A percentile compares a stretch with the other conserved stretches of the same genome.
Evolutionary conservation across 2,888 invertebrate genomes (phyloP).

Genomic region (Eristalinus aeneus): DNA sequence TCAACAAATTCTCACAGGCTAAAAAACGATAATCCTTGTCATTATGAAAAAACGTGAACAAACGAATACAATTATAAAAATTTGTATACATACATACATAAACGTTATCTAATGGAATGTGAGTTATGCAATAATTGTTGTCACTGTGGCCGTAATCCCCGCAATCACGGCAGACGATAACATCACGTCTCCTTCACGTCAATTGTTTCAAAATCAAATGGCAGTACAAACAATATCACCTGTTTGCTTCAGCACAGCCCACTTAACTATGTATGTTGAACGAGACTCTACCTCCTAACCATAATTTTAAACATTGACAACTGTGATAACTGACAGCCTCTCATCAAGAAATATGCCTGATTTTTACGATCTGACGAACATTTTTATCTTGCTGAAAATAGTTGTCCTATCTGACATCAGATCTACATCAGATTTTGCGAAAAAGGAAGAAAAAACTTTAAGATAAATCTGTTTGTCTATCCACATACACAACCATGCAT

Average conservation of each 20-base stretch:
- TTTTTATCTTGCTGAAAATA: slow-evolving; percentile 4
- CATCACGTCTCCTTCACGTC: not conserved
- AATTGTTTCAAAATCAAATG: slow-evolving; percentile 14
- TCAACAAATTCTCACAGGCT: no score
- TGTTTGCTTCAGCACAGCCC: not conserved
- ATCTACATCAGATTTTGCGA: not conserved
- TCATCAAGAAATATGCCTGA: slow-evolving; percentile 4
- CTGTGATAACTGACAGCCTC: slow-evolving; percentile 20
- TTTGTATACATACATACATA: no score
- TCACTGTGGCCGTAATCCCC: not conserved
- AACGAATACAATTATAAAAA: no score
- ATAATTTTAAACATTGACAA: slow-evolving; percentile 1
- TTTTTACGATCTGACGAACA: not conserved
- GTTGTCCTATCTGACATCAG: not conserved
- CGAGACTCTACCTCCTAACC: not conserved
- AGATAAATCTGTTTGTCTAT: slow-evolving; percentile 10
- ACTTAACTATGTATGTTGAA: not conserved
- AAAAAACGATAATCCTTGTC: no score
- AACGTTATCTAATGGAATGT: no score
- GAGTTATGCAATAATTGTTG: not conserved
- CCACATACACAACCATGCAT: not conserved
- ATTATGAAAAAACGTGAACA: no score
- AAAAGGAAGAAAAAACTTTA: not conserved
- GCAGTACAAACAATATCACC: slow-evolving; percentile 18
- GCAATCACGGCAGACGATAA: not conserved